phyloP scores from a whole-genome alignment of 2,797 vertebrate species.

The Adrianichthys oophorus region DNA sequence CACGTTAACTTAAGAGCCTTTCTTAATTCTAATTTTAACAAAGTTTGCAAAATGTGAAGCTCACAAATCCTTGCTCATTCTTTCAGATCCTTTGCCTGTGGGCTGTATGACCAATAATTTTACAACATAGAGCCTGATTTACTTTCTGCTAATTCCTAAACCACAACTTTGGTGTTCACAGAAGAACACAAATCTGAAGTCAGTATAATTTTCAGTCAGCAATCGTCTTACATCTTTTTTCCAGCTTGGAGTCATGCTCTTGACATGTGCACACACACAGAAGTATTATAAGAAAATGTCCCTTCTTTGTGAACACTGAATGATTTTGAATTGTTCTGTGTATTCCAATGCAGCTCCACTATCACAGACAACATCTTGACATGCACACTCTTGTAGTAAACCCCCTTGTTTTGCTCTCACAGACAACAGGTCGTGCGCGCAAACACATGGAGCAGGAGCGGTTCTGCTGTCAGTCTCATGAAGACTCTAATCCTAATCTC shows the following conservation, averaged over 20 bases:
- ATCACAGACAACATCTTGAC: slow-evolving; percentile 24
- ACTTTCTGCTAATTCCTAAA: too few species aligned
- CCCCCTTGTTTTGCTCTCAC: neutral
- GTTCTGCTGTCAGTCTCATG: slow-evolving; percentile 63
- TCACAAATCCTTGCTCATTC: slow-evolving; percentile 54
- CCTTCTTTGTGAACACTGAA: slow-evolving; percentile 13
- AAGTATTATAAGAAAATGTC: slow-evolving; percentile 40
- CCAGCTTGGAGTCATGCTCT: too few species aligned
- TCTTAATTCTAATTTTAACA: too few species aligned
- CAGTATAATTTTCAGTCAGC: too few species aligned
- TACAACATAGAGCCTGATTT: too few species aligned
- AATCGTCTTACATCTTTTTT: too few species aligned
- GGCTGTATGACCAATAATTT: neutral
- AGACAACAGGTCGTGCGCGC: slow-evolving; percentile 1
- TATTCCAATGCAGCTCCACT: slow-evolving; percentile 27
- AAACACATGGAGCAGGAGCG: slow-evolving; percentile 38
- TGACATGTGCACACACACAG: too few species aligned
- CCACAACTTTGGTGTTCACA: too few species aligned
- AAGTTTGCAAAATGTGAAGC: slow-evolving; percentile 25
- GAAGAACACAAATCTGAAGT: too few species aligned
- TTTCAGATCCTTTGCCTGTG: slow-evolving; percentile 59
- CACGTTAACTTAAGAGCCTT: too few species aligned
- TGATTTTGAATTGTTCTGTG: slow-evolving; percentile 16
- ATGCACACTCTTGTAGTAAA: slow-evolving; percentile 3
- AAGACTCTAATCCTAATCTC: slow-evolving; percentile 72